Evolutionary conservation across 2,888 invertebrate species (phyloP), one percentile per base, ranked within the genome.

Genomic region (Pandemis corylana): DNA sequence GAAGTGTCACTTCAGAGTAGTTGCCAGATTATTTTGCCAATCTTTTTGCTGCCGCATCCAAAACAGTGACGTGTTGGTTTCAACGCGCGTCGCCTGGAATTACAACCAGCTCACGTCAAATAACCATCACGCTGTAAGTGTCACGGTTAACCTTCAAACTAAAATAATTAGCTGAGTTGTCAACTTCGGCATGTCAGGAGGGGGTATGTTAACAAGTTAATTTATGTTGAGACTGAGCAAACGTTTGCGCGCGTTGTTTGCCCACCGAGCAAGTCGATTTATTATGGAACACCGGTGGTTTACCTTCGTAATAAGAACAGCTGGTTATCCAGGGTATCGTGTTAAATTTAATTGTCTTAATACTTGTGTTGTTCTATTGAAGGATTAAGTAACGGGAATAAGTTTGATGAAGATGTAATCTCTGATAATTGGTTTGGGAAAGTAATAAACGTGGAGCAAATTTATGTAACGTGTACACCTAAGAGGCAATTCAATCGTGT

Each of bases 221-320:
- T 89, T 87, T 85, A 83, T 83, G 85, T 84, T 82, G 83, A 83
- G 83, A 82, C 85, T 83, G 77, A 81, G 84, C 81, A 86, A 88
- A 88, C 81, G 82, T 84, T 84, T 80, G 81, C 79, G 71, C 44
- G 77, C 78, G 79, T 78, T 82, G 83, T 83, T 82, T 80, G 81
- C 69, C 62, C 53, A 28, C 46, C 10, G 46, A 64, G 68, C 62
- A 15, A 63, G 72, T 69, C 75, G 73, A 72, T 75, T 70, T 75
- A 74, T 66, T 75, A 75, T 70, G 69, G 28, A 71, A 62, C 59
- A 63, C 44, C 62, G 65, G 59, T 66, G 73, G 73, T 59, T 64
- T 49, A 41, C 69, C 63, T 20, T 36, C 41, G 12, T 68, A 56
- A 68, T 2, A 44, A 56, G 53, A 67, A 56, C 67, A 51, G 49